Evolutionary conservation across 1,140 invertebrate genomes (phyloP).

Genomic region (Neodiprion pinetum): DNA sequence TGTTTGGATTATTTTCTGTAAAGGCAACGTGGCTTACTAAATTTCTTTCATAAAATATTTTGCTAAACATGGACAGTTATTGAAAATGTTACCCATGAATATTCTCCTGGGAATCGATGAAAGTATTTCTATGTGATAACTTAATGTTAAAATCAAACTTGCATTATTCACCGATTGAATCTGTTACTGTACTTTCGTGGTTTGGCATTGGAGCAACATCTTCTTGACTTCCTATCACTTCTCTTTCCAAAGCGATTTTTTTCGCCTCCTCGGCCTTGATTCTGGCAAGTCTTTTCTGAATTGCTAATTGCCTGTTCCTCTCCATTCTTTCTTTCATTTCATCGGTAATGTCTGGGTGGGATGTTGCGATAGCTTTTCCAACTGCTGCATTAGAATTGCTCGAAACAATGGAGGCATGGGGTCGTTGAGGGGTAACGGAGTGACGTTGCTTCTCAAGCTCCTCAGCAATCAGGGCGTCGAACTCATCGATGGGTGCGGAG

Average conservation of each 20-base stretch:
- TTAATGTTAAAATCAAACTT: too few relatives aligned
- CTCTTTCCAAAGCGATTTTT: not conserved
- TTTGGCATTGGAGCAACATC: not conserved
- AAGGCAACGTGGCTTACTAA: too few relatives aligned
- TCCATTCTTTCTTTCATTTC: conserved; percentile 44
- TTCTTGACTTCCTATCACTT: not conserved
- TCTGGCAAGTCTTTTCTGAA: conserved; percentile 33
- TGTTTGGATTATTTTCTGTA: too few relatives aligned
- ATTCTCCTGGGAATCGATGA: too few relatives aligned
- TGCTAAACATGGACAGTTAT: too few relatives aligned
- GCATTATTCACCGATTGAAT: too few relatives aligned
- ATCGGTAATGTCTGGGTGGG: conserved; percentile 33
- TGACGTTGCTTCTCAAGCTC: conserved; percentile 45
- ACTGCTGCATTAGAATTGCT: not conserved
- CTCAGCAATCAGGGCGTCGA: conserved; percentile 62
- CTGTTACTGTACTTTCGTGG: not conserved
- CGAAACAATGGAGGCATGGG: conserved; percentile 22
- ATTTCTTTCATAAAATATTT: too few relatives aligned
- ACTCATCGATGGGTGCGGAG: conserved; percentile 56
- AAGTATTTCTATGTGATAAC: too few relatives aligned
- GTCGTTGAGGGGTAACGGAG: conserved; percentile 22
- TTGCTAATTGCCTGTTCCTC: conserved; percentile 33
- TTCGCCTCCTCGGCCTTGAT: not conserved
- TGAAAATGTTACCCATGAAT: too few relatives aligned
- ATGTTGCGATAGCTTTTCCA: not conserved